Base-by-base conservation (phyloP, 1,140 invertebrate species). In the Rhagoletis zephyria region DNA sequence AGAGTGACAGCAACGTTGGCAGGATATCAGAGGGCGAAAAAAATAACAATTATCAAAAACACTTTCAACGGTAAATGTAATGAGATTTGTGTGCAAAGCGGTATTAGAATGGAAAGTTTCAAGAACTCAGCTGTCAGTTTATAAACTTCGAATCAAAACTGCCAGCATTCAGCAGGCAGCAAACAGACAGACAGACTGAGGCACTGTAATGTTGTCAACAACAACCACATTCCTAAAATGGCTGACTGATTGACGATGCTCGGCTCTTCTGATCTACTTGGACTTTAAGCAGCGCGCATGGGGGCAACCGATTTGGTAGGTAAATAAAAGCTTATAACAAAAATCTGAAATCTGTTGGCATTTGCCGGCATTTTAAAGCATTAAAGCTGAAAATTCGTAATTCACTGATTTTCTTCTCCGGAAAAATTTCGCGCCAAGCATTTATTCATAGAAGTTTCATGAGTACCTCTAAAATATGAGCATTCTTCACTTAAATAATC, bases 111-210 rank as follows among this genome's bases (percentile, higher is more conserved):
- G 64, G 3, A 67, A 74, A 74, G 67, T 74, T 74, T 74, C 42
- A 48, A 74, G 45, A 74, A 45, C 45, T 74, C 42, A 16, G 67
- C 67, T 74, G 67, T 12, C 67, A 74, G 67, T 74, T 74, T 42
- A 74, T 74, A 74, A 74, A 74, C 16, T 74, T 74, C 16, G 14
- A 74, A 74, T 74, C 2, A 6, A 45, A 48, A 30, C 0, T 30
- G 67, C 67, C 42, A 74, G 16, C 42, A 4, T 14, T 6, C 42
- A 45, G 42, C 42, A 45, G 42, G 9, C 30, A 1, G 30, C 12
- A 6, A 10, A 42, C 65, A 14, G 3, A 12, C 0, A 48, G 67
- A 74, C 67, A 12, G 67, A 74, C 61, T 12, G 2, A 63, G 16
- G 40, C 67, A 14, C 42, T 14, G 67, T 48, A 48, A 48, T 74